Evolutionary conservation across 2,113 vertebrate genomes (phyloP), one percentile per base, ranked within the genome.

Genomic region (Chaetops frenatus): DNA sequence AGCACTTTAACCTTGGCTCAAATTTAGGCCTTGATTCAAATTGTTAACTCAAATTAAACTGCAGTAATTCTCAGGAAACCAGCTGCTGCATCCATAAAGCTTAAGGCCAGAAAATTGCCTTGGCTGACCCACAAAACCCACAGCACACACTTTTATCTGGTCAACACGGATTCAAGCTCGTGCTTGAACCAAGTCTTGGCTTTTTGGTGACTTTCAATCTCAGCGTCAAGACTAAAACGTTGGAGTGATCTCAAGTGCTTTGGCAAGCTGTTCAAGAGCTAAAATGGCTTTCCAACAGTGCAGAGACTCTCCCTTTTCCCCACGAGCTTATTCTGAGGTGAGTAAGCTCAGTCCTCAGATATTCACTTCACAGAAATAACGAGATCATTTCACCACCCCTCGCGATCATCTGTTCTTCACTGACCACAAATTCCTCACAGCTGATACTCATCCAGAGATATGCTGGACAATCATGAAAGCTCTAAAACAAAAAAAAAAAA

Each of bases 391-490:
- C 89, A 91, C 51, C 15, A 2, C 58, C 70, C 28, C 56, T 42
- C 22, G 3, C 29, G 42, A 85, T 61, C 45, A 6, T 58, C 50
- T 65, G 57, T 45, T 94, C 81, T 47, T 58, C 6, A 70, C 85
- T 83, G 76, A 78, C 93, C 85, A 67, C 86, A 95, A 83, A 93
- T 76, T 73, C 90, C 65, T 79, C 45, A 33, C 94, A 94, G 92
- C 94, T 92, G 90, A 95, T 35, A 91, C 74, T 65, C 80, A 91
- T 91, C 88, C 90, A 76, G 53, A 88, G 76, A 93, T 86, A 84
- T 0, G 3, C 93, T 95, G 94, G 88, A 90, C 92, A 96, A 45
- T 2, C 86, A 94, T 50, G 57, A 96, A 92, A 94, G 86, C 70
- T 90, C n/a, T 22, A 12, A 24, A 67, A 77, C 60, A 72, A 56